These are phyloP conservation scores for Bombyx mandarina DNA, from an alignment of 1,140 invertebrate genomes.

Conservation along the genomic window DNA sequence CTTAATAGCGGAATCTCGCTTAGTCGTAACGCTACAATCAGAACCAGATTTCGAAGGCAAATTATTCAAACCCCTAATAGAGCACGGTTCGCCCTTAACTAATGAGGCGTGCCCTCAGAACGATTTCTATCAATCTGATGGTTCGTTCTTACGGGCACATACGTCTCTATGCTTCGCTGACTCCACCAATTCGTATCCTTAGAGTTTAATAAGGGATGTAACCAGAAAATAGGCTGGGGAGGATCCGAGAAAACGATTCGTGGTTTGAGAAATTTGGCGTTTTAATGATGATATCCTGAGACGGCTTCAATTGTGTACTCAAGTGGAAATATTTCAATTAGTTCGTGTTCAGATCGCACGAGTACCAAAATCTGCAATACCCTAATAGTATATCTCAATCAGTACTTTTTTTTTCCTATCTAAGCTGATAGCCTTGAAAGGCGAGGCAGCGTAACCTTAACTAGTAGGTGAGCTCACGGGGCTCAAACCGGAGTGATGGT, in stretches of 20 bases:
- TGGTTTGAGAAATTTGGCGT: constrained; percentile 10
- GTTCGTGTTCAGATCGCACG: too few relatives aligned
- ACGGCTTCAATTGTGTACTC: background rate
- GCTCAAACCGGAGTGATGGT: too few relatives aligned
- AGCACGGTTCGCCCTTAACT: constrained; percentile 18
- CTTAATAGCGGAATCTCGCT: too few relatives aligned
- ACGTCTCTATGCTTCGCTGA: constrained; percentile 43
- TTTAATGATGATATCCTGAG: constrained; percentile 10
- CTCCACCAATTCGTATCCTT: constrained; percentile 41
- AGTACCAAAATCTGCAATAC: too few relatives aligned
- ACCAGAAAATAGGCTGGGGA: constrained; percentile 35
- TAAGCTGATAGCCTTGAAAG: too few relatives aligned
- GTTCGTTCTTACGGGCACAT: constrained; percentile 35
- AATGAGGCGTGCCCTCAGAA: constrained; percentile 38
- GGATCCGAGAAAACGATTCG: constrained; percentile 10
- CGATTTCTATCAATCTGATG: constrained; percentile 42
- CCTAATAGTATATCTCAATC: too few relatives aligned
- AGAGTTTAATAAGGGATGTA: constrained; percentile 59
- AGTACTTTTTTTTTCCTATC: too few relatives aligned
- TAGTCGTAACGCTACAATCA: too few relatives aligned
- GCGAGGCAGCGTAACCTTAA: too few relatives aligned
- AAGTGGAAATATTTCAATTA: too few relatives aligned
- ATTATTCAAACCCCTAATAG: constrained; percentile 16
- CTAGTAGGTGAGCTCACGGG: too few relatives aligned
- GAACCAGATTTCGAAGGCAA: background rate